Conservation (phyloP, 2,113 vertebrate species). For the Sander vitreus region DNA sequence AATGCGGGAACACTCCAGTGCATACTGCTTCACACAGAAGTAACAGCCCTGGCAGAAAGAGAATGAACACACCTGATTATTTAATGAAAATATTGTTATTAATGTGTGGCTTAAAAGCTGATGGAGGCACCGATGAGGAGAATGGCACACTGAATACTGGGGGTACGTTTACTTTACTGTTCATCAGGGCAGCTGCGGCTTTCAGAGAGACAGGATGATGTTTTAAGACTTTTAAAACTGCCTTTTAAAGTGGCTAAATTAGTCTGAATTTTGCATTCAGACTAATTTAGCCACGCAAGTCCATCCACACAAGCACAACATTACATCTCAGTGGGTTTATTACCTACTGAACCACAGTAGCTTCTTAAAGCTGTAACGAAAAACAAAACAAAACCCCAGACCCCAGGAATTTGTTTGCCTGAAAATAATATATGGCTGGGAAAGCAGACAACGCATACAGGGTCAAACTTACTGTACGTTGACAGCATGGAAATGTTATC, state of each 20-base stretch:
- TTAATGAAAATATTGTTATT: not conserved
- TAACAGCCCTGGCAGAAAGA: slow-evolving; percentile 90
- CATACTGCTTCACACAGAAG: slow-evolving; percentile 99
- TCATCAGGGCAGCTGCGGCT: not conserved
- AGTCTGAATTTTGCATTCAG: no score
- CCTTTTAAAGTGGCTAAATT: no score
- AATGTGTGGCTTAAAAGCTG: not conserved
- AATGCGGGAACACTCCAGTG: slow-evolving; percentile 96
- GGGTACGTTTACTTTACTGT: not conserved
- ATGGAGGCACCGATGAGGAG: not conserved
- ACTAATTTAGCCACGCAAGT: not conserved
- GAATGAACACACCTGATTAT: not conserved
- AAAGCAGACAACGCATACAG: no score
- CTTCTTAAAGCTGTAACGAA: not conserved
- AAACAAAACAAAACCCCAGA: not conserved
- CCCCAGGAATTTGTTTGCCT: not conserved
- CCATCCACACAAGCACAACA: not conserved
- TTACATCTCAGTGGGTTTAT: not conserved
- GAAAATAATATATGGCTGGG: not conserved
- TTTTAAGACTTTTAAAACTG: not conserved
- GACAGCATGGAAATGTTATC: not conserved
- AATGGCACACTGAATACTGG: not conserved
- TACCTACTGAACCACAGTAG: not conserved
- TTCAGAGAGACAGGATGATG: not conserved
- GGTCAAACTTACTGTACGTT: not conserved